These are phyloP conservation scores for Vanacampus margaritifer DNA, from an alignment of 2,113 vertebrate species.

Conservation along the genomic window DNA sequence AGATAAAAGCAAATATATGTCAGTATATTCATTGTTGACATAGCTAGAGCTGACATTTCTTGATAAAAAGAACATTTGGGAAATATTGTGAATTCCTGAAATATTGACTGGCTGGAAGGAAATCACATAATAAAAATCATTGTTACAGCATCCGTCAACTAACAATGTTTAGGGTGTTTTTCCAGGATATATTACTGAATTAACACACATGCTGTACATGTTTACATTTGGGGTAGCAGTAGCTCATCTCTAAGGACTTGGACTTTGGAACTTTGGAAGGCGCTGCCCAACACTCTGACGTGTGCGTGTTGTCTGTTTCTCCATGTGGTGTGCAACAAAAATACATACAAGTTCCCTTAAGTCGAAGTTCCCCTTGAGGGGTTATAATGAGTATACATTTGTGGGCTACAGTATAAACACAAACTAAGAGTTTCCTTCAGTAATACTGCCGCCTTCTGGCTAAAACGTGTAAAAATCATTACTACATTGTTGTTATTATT, in stretches of 20 bases:
- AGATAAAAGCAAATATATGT: slow-evolving; percentile 21
- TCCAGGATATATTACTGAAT: neutral
- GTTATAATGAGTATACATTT: neutral
- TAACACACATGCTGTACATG: neutral
- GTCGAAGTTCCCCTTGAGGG: neutral
- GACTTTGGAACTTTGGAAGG: neutral
- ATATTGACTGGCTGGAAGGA: neutral
- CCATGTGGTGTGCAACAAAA: neutral
- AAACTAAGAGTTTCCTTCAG: neutral
- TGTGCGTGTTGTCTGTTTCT: neutral
- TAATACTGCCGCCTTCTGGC: slow-evolving; percentile 35
- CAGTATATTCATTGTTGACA: neutral
- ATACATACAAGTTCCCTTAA: neutral
- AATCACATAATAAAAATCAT: neutral
- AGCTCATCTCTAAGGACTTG: too few species aligned
- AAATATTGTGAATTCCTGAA: slow-evolving; percentile 10
- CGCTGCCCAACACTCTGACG: neutral
- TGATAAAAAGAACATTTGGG: slow-evolving; percentile 36
- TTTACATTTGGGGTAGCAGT: neutral
- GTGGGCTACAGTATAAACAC: neutral
- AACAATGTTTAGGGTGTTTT: neutral
- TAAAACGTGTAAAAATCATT: neutral
- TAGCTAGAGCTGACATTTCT: slow-evolving; percentile 2
- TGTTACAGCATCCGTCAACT: neutral
- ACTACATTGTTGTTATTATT: too few species aligned